Evolutionary conservation across 2,113 vertebrate genomes (phyloP).

Genomic region (Pan troglodytes): NHGRI_mPanTro3-v2.1_pri NC_072412.2:106892501-106893000

Average conservation of each 20-base stretch:
- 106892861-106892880: not conserved
- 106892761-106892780: not conserved
- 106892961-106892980: not conserved
- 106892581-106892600: conserved; percentile 61
- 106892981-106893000: not conserved
- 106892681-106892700: conserved; percentile 15
- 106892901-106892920: not conserved
- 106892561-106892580: conserved; percentile 45
- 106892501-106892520: not conserved
- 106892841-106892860: not conserved
- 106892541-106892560: conserved; percentile 44
- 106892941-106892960: not conserved
- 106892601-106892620: conserved; percentile 65
- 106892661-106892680: conserved; percentile 49
- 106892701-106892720: not conserved
- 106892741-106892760: not conserved
- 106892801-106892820: not conserved
- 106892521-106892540: not conserved
- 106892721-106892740: not conserved
- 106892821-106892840: not conserved
- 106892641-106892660: conserved; percentile 69
- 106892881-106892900: not conserved
- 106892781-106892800: not conserved
- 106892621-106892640: conserved; percentile 60
- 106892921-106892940: not conserved